Conservation (phyloP, 2,888 invertebrate species). For the Cosmopolites sordidus region DNA sequence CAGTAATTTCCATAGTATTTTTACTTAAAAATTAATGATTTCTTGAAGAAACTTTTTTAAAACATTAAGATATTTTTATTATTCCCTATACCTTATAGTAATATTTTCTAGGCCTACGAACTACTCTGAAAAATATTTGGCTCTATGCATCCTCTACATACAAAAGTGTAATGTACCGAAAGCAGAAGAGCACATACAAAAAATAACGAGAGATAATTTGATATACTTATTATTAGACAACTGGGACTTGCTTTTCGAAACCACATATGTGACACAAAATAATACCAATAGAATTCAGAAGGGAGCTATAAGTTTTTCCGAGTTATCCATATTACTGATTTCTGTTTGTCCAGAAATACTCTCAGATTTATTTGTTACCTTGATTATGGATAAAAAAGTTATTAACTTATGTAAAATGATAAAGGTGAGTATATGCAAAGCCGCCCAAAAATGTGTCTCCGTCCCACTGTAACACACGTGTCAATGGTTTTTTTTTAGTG, state of each 20-base stretch:
- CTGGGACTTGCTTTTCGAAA: slow-evolving; percentile 54
- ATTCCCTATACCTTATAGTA: no score
- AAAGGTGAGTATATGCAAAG: no score
- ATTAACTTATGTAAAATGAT: slow-evolving; percentile 49
- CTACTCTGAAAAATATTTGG: slow-evolving; percentile 46
- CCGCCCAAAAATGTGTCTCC: no score
- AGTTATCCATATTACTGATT: slow-evolving; percentile 53
- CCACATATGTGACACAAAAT: slow-evolving; percentile 39
- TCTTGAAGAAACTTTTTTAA: no score
- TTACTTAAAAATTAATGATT: no score
- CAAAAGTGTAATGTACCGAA: slow-evolving; percentile 51
- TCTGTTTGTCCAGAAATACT: slow-evolving; percentile 49
- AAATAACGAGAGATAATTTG: slow-evolving; percentile 47
- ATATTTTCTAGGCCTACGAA: slow-evolving; percentile 33
- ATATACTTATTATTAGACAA: slow-evolving; percentile 47
- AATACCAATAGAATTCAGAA: slow-evolving; percentile 29
- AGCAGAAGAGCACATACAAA: slow-evolving; percentile 49
- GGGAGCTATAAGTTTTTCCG: slow-evolving; percentile 52
- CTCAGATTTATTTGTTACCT: slow-evolving; percentile 48
- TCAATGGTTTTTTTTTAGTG: no score
- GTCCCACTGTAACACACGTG: no score
- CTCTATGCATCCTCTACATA: slow-evolving; percentile 51
- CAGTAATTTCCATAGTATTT: no score
- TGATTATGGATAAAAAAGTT: slow-evolving; percentile 48
- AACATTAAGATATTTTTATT: no score